Evolutionary conservation across 2,113 vertebrate genomes (phyloP).

Genomic region (Corydoras maculifer): DNA sequence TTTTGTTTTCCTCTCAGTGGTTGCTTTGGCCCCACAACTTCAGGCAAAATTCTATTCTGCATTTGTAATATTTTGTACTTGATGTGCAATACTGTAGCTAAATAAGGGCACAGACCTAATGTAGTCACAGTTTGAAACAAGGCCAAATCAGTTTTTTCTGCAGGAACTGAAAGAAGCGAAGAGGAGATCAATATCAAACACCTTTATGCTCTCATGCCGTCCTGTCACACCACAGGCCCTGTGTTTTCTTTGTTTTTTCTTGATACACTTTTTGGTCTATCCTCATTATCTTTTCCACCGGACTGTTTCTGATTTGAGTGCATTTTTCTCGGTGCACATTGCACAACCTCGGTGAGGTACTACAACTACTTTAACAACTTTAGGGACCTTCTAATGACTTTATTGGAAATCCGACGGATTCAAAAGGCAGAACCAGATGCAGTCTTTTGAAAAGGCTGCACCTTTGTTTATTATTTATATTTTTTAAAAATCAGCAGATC

Average conservation of each 20-base stretch:
- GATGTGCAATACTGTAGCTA: conserved; percentile 53
- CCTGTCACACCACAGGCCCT: background rate
- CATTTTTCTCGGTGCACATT: conserved; percentile 57
- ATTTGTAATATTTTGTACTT: conserved; percentile 29
- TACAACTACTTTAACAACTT: conserved; percentile 46
- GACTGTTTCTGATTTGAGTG: conserved; percentile 62
- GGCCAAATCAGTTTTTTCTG: conserved; percentile 46
- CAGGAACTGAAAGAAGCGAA: conserved; percentile 10
- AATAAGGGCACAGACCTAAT: conserved; percentile 24
- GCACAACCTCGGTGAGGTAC: conserved; percentile 71
- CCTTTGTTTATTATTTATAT: conserved; percentile 60
- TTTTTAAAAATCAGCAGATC: conserved; percentile 53
- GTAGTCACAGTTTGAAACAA: conserved; percentile 26
- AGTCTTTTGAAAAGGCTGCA: conserved; percentile 52
- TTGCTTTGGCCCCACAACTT: background rate
- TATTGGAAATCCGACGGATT: conserved; percentile 8
- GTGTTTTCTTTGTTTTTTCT: background rate
- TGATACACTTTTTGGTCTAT: conserved; percentile 2
- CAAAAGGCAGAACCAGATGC: conserved; percentile 28
- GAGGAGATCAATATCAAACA: conserved; percentile 10
- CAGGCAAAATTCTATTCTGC: conserved; percentile 2
- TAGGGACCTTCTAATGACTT: conserved; percentile 16
- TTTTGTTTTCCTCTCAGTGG: background rate
- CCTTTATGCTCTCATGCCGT: background rate
- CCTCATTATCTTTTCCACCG: background rate